Evolutionary conservation across 2,888 invertebrate species (phyloP), one percentile per base, ranked within the genome.

Genomic region (Margaritifera margaritifera): DNA sequence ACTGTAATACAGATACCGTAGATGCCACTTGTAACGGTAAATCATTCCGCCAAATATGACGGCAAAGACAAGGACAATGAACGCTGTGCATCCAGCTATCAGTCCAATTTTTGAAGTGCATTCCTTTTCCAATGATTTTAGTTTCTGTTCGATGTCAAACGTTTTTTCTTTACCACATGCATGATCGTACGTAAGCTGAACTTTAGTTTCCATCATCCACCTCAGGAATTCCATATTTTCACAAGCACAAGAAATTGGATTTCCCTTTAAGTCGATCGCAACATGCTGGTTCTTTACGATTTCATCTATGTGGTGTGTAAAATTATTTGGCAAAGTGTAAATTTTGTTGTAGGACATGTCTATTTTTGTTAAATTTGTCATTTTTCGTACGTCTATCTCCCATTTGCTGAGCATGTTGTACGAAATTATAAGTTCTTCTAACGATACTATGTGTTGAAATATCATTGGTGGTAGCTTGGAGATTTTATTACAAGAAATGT

Each of bases 1-100:
- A 6, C 68, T 69, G 54, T 74, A 74, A 58, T 71, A 74, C 61
- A 74, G 68, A 50, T 74, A 74, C 2, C 74, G 65, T 11, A 74
- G 53, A 52, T 68, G 57, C 74, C 74, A 74, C 31, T 71, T 59
- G 57, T 66, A 74, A n/a, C 74, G 51, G 25, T 74, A 71, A 1
- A 68, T 42, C 4, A 74, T 54, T 8, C 68, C 67, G 27, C 51
- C 11, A 11, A 65, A 57, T 24, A 60, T 42, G 5, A 73, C 11
- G n/a, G 63, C 53, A 1, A 75, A 4, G 15, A 68, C 62, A 1
- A 72, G 22, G 5, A 69, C 27, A 6, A 75, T 18, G 20, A 57
- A 51, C 0, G 54, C 50, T 6, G 65, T 53, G 18, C 54, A 42
- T 15, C 53, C 53, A 18, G 70, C 27, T 20, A 72, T 69, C 19